phyloP scores from a whole-genome alignment of 2,113 vertebrate species.

The Scortum barcoo region DNA sequence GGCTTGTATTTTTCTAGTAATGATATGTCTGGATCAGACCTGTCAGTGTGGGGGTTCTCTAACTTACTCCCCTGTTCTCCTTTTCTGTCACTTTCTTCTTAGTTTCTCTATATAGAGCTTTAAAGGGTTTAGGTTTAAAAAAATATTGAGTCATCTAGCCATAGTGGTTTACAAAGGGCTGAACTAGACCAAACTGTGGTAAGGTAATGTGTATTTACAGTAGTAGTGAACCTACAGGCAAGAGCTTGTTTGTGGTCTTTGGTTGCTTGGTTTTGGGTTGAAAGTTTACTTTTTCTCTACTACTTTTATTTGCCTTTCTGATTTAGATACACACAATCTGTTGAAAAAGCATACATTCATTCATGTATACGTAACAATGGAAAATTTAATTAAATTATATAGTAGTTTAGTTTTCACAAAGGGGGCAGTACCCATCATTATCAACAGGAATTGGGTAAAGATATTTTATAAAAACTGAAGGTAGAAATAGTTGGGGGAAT shows the following conservation, averaged over 20 bases:
- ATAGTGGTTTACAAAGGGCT: constrained; percentile 34
- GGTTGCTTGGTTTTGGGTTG: constrained; percentile 2
- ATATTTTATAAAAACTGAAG: not conserved
- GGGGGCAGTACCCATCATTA: not conserved
- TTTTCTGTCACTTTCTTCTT: constrained; percentile 30
- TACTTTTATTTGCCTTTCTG: not conserved
- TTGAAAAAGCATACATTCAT: not conserved
- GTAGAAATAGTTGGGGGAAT: not conserved
- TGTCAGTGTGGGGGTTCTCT: constrained; percentile 10
- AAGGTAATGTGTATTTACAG: constrained; percentile 51
- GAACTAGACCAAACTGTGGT: constrained; percentile 61
- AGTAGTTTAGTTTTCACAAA: not conserved
- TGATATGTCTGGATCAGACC: constrained; percentile 44
- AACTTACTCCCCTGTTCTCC: not conserved
- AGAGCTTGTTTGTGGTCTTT: constrained; percentile 10
- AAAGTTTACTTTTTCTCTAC: not conserved
- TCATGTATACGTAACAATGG: not conserved
- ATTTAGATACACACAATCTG: constrained; percentile 3
- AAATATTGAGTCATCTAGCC: constrained; percentile 25
- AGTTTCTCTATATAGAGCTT: constrained; percentile 19
- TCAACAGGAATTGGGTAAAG: not conserved
- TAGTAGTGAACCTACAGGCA: constrained; percentile 27
- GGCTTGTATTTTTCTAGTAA: constrained; percentile 49
- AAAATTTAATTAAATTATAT: not conserved
- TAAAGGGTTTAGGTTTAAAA: constrained; percentile 31